phyloP scores from a whole-genome alignment of 1,140 invertebrate species.

The Brevipalpus yothersi region DNA sequence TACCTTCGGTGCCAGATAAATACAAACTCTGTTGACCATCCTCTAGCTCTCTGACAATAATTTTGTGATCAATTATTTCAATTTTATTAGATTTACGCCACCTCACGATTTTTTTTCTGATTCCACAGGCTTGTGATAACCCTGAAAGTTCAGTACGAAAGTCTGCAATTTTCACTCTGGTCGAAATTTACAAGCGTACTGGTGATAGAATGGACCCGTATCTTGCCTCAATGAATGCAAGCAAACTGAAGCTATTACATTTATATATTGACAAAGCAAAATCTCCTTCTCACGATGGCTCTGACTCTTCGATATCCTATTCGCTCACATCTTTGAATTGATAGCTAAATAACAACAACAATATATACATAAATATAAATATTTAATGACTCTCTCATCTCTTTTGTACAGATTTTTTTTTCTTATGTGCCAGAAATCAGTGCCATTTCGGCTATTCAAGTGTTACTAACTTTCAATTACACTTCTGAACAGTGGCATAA shows the following conservation, averaged over 20 bases:
- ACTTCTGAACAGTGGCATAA: no score
- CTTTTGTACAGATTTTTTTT: no score
- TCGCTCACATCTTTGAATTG: no score
- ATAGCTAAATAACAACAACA: no score
- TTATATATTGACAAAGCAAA: slow-evolving; percentile 36
- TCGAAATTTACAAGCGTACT: slow-evolving; percentile 57
- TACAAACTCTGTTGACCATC: not conserved
- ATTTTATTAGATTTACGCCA: not conserved
- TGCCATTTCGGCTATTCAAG: no score
- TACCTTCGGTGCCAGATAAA: no score
- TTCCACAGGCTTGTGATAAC: slow-evolving; percentile 51
- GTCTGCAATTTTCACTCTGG: slow-evolving; percentile 82
- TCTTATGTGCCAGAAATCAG: no score
- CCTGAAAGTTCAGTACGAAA: slow-evolving; percentile 67
- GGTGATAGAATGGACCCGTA: slow-evolving; percentile 54
- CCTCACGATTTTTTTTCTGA: slow-evolving; percentile 13
- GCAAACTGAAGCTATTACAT: slow-evolving; percentile 50
- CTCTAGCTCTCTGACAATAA: not conserved
- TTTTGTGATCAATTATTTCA: not conserved
- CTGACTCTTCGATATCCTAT: no score
- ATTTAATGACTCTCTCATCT: no score
- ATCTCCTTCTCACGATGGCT: no score
- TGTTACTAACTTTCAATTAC: no score
- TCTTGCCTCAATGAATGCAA: slow-evolving; percentile 45
- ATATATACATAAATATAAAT: no score